Percentiles rank a stretch among this genome's conserved stretches.
phyloP scores from a whole-genome alignment of 2,113 vertebrate genomes.

The Actenoides hombroni region DNA sequence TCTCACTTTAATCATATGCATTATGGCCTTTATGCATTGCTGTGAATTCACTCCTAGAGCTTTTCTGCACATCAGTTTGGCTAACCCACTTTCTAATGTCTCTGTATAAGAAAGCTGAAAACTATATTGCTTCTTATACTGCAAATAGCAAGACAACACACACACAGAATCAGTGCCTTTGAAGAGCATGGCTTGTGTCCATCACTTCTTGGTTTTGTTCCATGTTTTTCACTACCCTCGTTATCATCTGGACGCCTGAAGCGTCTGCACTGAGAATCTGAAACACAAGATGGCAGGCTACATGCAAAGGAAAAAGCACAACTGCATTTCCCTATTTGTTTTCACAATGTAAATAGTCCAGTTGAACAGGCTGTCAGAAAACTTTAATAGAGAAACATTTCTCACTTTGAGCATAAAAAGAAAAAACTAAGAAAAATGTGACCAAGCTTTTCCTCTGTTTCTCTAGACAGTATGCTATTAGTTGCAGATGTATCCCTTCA shows the following conservation, averaged over 20 bases:
- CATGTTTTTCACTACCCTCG: not conserved
- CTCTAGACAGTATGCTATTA: not conserved
- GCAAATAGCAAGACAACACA: not conserved
- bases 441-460: not conserved
- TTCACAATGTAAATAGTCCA: not conserved
- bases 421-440: rapidly evolving
- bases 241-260: not conserved
- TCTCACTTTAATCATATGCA: constrained; percentile 45
- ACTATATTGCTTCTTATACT: not conserved
- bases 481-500: not conserved
- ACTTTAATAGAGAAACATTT: not conserved
- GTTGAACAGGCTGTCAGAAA: not conserved
- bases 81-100: constrained; percentile 44
- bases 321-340: not conserved
- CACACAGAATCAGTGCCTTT: not conserved
- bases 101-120: not conserved
- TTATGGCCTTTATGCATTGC: not conserved
- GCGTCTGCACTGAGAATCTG: constrained; percentile 38
- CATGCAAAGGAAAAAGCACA: not conserved
- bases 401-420: not conserved
- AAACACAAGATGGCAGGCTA: constrained; percentile 76
- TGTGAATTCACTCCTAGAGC: not conserved
- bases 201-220: not conserved
- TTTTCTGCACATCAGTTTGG: constrained; percentile 19
- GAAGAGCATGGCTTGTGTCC: not conserved